These are phyloP conservation scores for Micoletzkya japonica DNA, from an alignment of 2,888 invertebrate species.

Conservation along the genomic window DNA sequence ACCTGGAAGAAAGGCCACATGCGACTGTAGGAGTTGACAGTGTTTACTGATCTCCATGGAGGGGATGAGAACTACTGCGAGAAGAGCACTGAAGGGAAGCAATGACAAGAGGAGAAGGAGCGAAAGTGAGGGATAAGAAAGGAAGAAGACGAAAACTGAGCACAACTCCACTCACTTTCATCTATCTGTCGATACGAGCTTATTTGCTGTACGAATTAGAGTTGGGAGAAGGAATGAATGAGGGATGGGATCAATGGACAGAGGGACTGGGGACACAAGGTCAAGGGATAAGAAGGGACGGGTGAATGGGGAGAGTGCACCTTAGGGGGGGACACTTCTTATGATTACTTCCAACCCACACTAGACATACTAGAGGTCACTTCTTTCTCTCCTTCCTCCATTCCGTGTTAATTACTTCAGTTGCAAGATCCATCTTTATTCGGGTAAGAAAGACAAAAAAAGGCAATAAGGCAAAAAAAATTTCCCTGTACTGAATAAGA, in stretches of 20 bases:
- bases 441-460: too few relatives aligned
- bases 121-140: constrained; percentile 18
- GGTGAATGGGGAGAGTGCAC: too few relatives aligned
- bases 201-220: constrained; percentile 18
- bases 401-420: too few relatives aligned
- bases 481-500: too few relatives aligned
- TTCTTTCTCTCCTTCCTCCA: neutral
- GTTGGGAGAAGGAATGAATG: constrained; percentile 22
- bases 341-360: too few relatives aligned
- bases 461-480: too few relatives aligned
- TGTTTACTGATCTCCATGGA: constrained; percentile 35
- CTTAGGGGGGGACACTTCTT: too few relatives aligned
- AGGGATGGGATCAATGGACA: constrained; percentile 19
- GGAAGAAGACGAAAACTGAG: too few relatives aligned
- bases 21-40: constrained; percentile 30
- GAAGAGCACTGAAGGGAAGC: constrained; percentile 10
- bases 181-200: constrained; percentile 8
- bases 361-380: neutral
- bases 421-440: too few relatives aligned
- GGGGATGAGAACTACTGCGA: neutral
- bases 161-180: constrained; percentile 7
- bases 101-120: constrained; percentile 32
- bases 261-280: constrained; percentile 21
- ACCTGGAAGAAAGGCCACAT: constrained; percentile 34
- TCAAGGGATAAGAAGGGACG: constrained; percentile 1